Base-by-base conservation (phyloP, 1,140 invertebrate genomes). In the Microplitis demolitor region DNA sequence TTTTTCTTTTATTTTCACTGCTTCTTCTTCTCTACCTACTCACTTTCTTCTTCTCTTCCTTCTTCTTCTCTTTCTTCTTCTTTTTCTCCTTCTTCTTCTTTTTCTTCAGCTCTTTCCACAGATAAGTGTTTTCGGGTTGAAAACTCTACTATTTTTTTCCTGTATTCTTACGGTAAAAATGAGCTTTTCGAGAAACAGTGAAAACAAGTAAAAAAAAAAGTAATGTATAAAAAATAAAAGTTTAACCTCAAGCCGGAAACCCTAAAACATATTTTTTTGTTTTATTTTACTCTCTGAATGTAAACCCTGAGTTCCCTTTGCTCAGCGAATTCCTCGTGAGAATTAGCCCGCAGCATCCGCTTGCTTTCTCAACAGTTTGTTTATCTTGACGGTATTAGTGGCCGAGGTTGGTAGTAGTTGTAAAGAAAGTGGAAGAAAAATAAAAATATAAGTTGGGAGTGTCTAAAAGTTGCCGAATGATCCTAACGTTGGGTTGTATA, bases 291-390 rank as follows among this genome's bases (percentile, higher is more conserved):
- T 9, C 61, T 8, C 11, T 1, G 31, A 3, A 37, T 63, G 4
- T 24, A 24, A 24, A 24, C 24, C 34, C 14, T 63, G 13, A 1
- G 9, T 63, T 63, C 14, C 34, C 39, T 63, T 14, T 63, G 34
- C 61, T 35, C 14, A 13, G 45, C 37, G 39, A 66, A 66, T 66
- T 66, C 16, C 37, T 39, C 35, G 63, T 66, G 63, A 45, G 63
- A 66, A 66, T 66, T 66, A 51, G 63, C 37, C 63, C 39, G 63
- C 13, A 66, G 63, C 62, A 37, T 66, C 63, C 45, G 45, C 39
- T 66, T 58, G 24, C 56, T 58, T 58, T 8, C 45, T 1, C 45
- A 14, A 11, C 63, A 66, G n/a, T 63, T 66, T 66, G 37, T 66
- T 66, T 66, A 66, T 66, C 63, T 66, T 66, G 39, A 24, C 16